Conservation (phyloP, 2,888 invertebrate species). For the Troides helena region DNA sequence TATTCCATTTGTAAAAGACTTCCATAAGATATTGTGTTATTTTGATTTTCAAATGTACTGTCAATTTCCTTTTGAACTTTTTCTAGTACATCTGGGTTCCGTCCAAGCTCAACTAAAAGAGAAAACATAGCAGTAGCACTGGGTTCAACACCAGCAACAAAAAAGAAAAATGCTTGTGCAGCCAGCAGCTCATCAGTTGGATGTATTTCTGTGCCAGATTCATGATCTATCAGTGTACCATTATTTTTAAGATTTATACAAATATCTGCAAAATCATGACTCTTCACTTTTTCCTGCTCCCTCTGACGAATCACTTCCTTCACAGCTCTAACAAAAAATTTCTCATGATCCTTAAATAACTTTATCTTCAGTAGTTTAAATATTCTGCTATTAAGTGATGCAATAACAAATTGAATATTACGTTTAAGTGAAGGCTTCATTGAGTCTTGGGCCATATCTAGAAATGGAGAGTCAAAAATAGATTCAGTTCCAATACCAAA, state of each 20-base stretch:
- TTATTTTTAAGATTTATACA: constrained; percentile 54
- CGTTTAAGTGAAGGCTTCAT: constrained; percentile 28
- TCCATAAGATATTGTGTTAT: constrained; percentile 49
- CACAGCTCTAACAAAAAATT: constrained; percentile 55
- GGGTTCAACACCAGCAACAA: constrained; percentile 63
- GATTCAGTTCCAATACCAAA: constrained; percentile 53
- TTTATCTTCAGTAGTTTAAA: constrained; percentile 44
- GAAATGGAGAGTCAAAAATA: constrained; percentile 49
- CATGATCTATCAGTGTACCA: constrained; percentile 47
- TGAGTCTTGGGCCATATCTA: constrained; percentile 36
- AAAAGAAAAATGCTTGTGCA: constrained; percentile 63
- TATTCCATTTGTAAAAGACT: constrained; percentile 49
- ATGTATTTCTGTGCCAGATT: constrained; percentile 48
- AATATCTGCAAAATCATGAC: constrained; percentile 58
- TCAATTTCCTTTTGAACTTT: constrained; percentile 59
- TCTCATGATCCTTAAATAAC: constrained; percentile 48
- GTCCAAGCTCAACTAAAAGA: constrained; percentile 53
- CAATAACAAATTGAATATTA: constrained; percentile 36
- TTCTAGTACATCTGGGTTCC: constrained; percentile 50
- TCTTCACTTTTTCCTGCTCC: constrained; percentile 45
- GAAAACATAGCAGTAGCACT: constrained; percentile 53
- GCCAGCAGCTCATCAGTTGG: constrained; percentile 58
- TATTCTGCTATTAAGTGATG: constrained; percentile 31
- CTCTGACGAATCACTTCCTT: constrained; percentile 52
- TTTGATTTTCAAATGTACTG: constrained; percentile 38